Percentiles rank a stretch among this genome's conserved stretches.
phyloP scores from a whole-genome alignment of 2,888 invertebrate species.

The Drosophila quasianomalipes region DNA sequence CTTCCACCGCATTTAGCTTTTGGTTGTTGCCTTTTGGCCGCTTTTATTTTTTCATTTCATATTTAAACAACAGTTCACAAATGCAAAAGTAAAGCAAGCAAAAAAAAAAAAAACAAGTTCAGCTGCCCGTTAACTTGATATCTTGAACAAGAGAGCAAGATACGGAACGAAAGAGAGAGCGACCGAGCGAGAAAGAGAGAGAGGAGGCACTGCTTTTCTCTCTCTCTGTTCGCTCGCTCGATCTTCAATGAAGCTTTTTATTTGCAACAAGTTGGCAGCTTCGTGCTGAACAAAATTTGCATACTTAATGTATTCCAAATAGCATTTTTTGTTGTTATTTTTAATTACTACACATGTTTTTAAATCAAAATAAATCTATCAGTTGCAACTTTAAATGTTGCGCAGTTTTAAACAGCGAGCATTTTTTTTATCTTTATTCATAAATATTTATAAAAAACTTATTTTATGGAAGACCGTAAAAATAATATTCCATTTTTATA shows the following conservation, averaged over 20 bases:
- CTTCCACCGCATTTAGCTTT: conserved; percentile 43
- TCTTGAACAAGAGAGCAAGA: conserved; percentile 6
- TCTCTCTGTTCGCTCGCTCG: not conserved
- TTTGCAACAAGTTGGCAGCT: conserved; percentile 26
- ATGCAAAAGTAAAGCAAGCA: conserved; percentile 41
- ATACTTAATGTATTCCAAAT: conserved; percentile 13
- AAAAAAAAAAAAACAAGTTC: conserved; percentile 67
- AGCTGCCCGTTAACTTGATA: conserved; percentile 64
- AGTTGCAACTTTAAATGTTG: conserved; percentile 5
- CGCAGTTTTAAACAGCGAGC: conserved; percentile 14
- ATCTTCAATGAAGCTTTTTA: conserved; percentile 6
- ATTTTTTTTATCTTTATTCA: not conserved
- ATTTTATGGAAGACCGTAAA: not conserved
- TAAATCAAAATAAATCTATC: conserved; percentile 19
- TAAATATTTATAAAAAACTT: not conserved
- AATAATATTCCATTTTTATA: not conserved
- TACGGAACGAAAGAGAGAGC: not conserved
- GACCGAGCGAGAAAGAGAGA: not conserved
- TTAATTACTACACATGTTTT: conserved; percentile 11
- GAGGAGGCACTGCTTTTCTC: no score
- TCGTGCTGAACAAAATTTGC: conserved; percentile 7
- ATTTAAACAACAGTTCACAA: conserved; percentile 72
- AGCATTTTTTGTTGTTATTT: not conserved
- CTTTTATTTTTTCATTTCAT: conserved; percentile 48
- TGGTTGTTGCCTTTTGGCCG: conserved; percentile 16